phyloP scores from a whole-genome alignment of 1,140 invertebrate species.

The Gonatopus flavifemur region DNA sequence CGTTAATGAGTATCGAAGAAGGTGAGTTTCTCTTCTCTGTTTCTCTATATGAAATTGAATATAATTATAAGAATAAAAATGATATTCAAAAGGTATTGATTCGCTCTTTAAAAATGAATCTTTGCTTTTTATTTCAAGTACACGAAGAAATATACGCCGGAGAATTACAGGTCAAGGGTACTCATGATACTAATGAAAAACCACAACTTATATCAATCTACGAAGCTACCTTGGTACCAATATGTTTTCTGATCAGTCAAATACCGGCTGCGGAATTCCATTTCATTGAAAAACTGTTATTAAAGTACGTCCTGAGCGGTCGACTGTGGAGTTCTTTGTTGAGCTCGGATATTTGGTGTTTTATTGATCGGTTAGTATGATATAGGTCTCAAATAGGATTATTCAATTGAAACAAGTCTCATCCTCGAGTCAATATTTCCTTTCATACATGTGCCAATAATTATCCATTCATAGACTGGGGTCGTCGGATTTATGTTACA shows the following conservation, averaged over 20 bases:
- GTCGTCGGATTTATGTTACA: constrained; percentile 38
- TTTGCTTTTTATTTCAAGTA: constrained; percentile 15
- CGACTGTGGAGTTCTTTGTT: constrained; percentile 42
- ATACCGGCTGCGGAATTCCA: constrained; percentile 31
- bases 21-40: constrained; percentile 11
- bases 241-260: constrained; percentile 35
- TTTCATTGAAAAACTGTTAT: constrained; percentile 31
- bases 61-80: constrained; percentile 7
- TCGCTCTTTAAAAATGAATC: background rate
- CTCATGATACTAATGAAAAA: constrained; percentile 15
- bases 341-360: constrained; percentile 46
- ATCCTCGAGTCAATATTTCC: background rate
- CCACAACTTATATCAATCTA: constrained; percentile 30
- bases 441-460: background rate
- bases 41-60: background rate
- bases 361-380: constrained; percentile 38
- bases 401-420: background rate
- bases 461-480: constrained; percentile 31
- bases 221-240: constrained; percentile 35
- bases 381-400: background rate
- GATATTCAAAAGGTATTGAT: background rate
- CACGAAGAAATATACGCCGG: constrained; percentile 29
- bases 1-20: constrained; percentile 36
- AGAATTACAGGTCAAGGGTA: constrained; percentile 19
- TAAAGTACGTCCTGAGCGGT: constrained; percentile 42